These are phyloP conservation scores for Otocyon megalotis DNA, from an alignment of 2,113 vertebrate species.

Conservation along the genomic window DNA sequence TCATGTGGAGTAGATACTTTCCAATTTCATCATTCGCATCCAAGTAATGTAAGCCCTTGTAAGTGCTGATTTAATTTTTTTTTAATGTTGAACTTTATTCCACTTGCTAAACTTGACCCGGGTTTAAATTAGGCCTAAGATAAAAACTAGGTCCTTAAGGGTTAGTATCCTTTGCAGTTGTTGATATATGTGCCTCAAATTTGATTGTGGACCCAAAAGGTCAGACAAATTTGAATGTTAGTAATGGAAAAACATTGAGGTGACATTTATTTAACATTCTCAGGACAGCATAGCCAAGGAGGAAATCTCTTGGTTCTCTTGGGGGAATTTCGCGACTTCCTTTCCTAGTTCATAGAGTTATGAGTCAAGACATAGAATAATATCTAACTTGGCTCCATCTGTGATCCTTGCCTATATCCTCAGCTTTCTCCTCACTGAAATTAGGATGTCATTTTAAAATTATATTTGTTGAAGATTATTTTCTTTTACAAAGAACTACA, in stretches of 20 bases:
- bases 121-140: not conserved
- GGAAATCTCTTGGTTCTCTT: not conserved
- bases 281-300: not conserved
- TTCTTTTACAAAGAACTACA: not conserved
- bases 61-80: not conserved
- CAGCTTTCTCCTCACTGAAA: not conserved
- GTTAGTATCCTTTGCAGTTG: slow-evolving; percentile 7
- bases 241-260: not conserved
- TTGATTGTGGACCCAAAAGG: not conserved
- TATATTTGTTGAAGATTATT: not conserved
- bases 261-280: not conserved
- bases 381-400: not conserved
- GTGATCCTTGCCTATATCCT: not conserved
- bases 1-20: not conserved
- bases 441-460: not conserved
- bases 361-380: not conserved
- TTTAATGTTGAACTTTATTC: not conserved
- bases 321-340: not conserved
- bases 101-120: not conserved
- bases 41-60: not conserved
- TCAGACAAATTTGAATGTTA: not conserved
- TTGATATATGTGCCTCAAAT: not conserved
- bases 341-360: not conserved
- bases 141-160: not conserved
- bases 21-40: not conserved